Evolutionary conservation across 1,140 invertebrate genomes (phyloP).

Genomic region (Drosophila nigrodunni): DNA sequence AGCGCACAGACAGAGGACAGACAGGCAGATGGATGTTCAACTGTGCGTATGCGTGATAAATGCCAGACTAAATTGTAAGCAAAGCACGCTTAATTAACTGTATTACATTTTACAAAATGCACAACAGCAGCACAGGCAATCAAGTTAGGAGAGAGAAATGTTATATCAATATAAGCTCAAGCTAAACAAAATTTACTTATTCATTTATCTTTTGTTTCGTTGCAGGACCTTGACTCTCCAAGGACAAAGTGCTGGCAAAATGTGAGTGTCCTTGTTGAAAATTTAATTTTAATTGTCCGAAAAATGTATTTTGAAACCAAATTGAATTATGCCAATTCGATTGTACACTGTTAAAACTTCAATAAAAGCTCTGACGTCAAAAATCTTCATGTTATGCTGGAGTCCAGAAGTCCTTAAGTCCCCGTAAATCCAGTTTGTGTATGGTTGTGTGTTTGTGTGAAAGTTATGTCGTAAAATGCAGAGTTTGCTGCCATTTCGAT

Average conservation of each 20-base stretch:
- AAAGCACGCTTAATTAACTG: background rate
- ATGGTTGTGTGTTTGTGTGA: background rate
- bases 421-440: background rate
- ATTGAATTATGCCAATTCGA: conserved; percentile 12
- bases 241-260: background rate
- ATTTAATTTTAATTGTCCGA: conserved; percentile 4
- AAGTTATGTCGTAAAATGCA: conserved; percentile 26
- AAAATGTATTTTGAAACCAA: background rate
- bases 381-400: background rate
- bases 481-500: conserved; percentile 19
- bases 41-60: conserved; percentile 50
- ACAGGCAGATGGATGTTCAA: background rate
- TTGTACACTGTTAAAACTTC: conserved; percentile 5
- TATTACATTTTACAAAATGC: conserved; percentile 5
- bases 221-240: conserved; percentile 1
- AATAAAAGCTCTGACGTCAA: background rate
- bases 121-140: background rate
- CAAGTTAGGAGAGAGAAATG: background rate
- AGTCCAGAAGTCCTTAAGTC: conserved; percentile 1
- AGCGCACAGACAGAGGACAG: conserved; percentile 27
- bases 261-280: background rate
- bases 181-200: background rate
- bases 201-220: background rate
- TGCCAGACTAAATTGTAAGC: background rate
- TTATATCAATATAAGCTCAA: background rate